Evolutionary conservation across 1,140 invertebrate genomes (phyloP), one percentile per base, ranked within the genome.

Genomic region (Campoletis sonorensis): DNA sequence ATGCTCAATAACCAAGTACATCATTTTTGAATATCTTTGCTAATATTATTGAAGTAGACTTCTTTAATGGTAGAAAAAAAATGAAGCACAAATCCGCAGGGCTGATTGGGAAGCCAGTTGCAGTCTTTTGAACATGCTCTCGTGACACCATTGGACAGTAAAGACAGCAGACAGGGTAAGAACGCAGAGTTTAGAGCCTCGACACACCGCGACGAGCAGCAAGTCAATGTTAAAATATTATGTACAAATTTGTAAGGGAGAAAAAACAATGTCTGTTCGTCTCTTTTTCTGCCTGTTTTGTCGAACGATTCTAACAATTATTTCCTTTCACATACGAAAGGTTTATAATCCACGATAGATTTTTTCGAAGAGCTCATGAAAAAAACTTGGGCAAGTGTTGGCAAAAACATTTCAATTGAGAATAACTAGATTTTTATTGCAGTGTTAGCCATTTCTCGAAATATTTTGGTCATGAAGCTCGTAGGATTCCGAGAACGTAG

Each of bases 81-180:
- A 30, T 33, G 51, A 77, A 64, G 75, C 51, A 23, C 26, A 37
- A 77, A 77, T 77, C 75, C 75, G 27, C 67, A 23, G 51, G 64
- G 75, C 72, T 75, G 45, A 75, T 75, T 75, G 75, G 75, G 75
- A 77, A 77, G 75, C 75, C 75, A 64, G 75, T 77, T 30, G 49
- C 33, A 61, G 51, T 77, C 75, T 70, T n/a, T 77, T 27, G 27
- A 77, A 27, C 75, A 77, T 77, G 75, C 18, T 61, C 75, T 77
- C 75, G 75, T 77, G 75, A 77, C 75, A 77, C 75, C 51, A 30
- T 77, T 77, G 75, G 11, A 75, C 72, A 30, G n/a, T 70, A 33
- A 33, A 30, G 30, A 70, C 67, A 18, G 4, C 67, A 70, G 67
- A 33, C 30, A 70, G 30, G 30, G 67, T 70, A 33, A 18, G 30